Evolutionary conservation across 2,797 vertebrate genomes (phyloP).

Genomic region (Phoxinus dragarum): DNA sequence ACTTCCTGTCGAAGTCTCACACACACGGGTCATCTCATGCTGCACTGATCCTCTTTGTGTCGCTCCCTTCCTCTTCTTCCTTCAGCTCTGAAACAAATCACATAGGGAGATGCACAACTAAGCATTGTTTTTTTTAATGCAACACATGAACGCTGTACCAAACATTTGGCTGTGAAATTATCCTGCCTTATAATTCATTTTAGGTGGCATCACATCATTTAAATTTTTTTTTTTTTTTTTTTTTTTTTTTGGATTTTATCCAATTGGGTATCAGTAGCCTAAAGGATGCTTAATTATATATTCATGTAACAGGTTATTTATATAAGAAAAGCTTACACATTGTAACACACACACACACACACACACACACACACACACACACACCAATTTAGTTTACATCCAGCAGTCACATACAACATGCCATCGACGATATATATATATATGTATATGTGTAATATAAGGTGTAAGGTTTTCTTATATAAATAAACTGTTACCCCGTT

Average conservation of each 20-base stretch:
- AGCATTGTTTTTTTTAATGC: not conserved
- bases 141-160: not conserved
- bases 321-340: too few species aligned
- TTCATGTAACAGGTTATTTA: too few species aligned
- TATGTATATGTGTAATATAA: too few species aligned
- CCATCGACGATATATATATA: too few species aligned
- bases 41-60: conserved; percentile 38
- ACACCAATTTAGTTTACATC: too few species aligned
- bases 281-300: not conserved
- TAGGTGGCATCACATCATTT: not conserved
- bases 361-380: too few species aligned
- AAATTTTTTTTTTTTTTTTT: not conserved
- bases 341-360: too few species aligned
- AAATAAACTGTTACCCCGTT: too few species aligned
- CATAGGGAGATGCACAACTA: not conserved
- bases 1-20: conserved; percentile 28
- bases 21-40: conserved; percentile 27
- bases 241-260: too few species aligned
- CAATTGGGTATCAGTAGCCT: not conserved
- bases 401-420: too few species aligned
- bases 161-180: not conserved
- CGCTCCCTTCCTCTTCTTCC: conserved; percentile 52
- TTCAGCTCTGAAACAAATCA: not conserved
- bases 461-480: too few species aligned
- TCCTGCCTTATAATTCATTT: not conserved